Evolutionary conservation across 1,140 invertebrate genomes (phyloP), one percentile per base, ranked within the genome.

Genomic region (Helicoverpa zea): DNA sequence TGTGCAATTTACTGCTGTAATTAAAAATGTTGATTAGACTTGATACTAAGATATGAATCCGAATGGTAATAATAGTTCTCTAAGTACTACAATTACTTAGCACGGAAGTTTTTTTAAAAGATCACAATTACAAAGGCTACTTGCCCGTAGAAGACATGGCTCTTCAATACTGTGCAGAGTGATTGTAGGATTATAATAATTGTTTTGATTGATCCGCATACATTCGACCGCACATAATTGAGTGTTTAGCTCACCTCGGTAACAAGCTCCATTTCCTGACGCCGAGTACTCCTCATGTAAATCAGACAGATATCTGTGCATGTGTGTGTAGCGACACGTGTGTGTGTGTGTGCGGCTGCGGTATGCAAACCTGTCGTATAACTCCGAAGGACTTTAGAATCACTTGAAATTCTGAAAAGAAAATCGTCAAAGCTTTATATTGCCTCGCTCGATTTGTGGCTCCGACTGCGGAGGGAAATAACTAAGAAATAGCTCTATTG

Each of bases 341-440:
- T 66, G 51, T 18, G 49, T 54, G 83, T 84, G 87, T 86, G 81
- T 68, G 66, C 75, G 61, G 35, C 75, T 82, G 86, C 84, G 83
- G 85, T 87, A 86, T 88, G 85, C 89, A 87, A 81, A 85, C 80
- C 81, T 70, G 85, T 81, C 86, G 84, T 86, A 87, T 85, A 87
- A 87, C 87, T 89, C 87, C 84, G 78, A 86, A 90, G 84, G 88
- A 91, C 87, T 93, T 91, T 91, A 89, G 88, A 90, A 91, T 87
- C 88, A 86, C 89, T 92, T 91, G 88, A 91, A 91, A 90, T 91
- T 89, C 90, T 91, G 86, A 91, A 91, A 93, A 92, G 91, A 92
- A 92, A 92, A 92, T 91, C 91, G 89, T 94, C 92, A 94, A 92
- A 92, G 92, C 92, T 92, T 89, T 92, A 92, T 93, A 93, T 93